Base-by-base conservation (phyloP, 2,888 invertebrate genomes). In the Sisyra terminalis region DNA sequence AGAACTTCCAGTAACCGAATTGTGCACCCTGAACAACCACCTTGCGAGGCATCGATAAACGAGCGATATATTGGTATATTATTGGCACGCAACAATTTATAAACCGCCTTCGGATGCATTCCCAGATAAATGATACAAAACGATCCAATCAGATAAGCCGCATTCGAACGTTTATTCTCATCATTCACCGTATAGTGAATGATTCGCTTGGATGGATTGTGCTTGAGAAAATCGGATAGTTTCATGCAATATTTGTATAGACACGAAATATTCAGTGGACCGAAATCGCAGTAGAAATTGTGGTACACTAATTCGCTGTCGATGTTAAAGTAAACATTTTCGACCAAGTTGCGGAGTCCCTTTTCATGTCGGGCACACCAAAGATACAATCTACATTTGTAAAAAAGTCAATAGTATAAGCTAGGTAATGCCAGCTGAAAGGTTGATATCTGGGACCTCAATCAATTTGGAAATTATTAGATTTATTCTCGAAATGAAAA, bases 201-300 rank as follows among this genome's bases (percentile, higher is more conserved):
- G 46, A 90, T 75, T 52, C 69, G 69, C 60, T 82, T 83, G 53
- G 76, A 75, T 48, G 78, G 67, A 49, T 70, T 68, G 40, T 61
- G 60, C 60, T 78, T 77, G 38, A 88, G 58, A 60, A 82, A 85
- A 46, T 76, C 76, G 54, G 80, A 79, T 44, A 89, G 59, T 57
- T 79, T 75, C 53, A 70, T 71, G 61, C 86, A 89, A 61, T 87
- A 89, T 55, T 80, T 76, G 61, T 82, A 89, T 29, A 92, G 65
- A 69, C 84, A 82, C 2, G 84, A 83, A 50, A 92, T 67, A 65
- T 89, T 90, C 50, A 89, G 64, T 0, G 92, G 92, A 3, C 92
- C 92, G 63, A 92, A 92, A 60, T 92, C 92, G 16, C 77, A 73
- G 62, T 86, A 88, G 61, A 83, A 87, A 58, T 85, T 86, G 63